Conservation (phyloP, 2,113 vertebrate genomes). For the Syngnathus scovelli region DNA sequence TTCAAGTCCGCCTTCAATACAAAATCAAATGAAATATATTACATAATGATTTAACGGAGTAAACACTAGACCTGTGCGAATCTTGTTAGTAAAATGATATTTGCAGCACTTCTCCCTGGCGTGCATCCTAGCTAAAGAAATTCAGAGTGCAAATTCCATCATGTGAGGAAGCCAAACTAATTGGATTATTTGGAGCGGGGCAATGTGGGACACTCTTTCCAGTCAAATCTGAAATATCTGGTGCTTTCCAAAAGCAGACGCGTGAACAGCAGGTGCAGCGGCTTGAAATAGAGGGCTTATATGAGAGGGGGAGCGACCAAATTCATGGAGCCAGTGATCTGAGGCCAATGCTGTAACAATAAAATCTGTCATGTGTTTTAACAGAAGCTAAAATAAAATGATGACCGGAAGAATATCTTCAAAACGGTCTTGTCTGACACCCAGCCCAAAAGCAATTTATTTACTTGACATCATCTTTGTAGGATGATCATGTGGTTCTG, state of each 20-base stretch:
- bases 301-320: conserved; percentile 17
- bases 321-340: conserved; percentile 29
- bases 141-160: neutral
- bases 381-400: neutral
- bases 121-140: neutral
- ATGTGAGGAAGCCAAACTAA: conserved; percentile 13
- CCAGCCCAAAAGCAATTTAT: neutral
- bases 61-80: neutral
- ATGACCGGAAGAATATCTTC: neutral
- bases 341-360: conserved; percentile 18
- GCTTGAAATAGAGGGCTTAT: conserved; percentile 68
- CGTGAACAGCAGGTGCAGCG: conserved; percentile 67
- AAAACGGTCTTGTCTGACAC: neutral
- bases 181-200: conserved; percentile 9
- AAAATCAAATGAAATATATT: neutral
- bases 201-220: conserved; percentile 12
- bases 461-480: conserved; percentile 10
- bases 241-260: conserved; percentile 51
- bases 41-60: neutral
- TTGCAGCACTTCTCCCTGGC: neutral
- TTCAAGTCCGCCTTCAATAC: neutral
- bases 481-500: conserved; percentile 84
- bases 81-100: conserved; percentile 4
- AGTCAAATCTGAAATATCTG: conserved; percentile 42
- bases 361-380: conserved; percentile 11